phyloP scores from a whole-genome alignment of 2,113 vertebrate genomes.

The Vicugna pacos region DNA sequence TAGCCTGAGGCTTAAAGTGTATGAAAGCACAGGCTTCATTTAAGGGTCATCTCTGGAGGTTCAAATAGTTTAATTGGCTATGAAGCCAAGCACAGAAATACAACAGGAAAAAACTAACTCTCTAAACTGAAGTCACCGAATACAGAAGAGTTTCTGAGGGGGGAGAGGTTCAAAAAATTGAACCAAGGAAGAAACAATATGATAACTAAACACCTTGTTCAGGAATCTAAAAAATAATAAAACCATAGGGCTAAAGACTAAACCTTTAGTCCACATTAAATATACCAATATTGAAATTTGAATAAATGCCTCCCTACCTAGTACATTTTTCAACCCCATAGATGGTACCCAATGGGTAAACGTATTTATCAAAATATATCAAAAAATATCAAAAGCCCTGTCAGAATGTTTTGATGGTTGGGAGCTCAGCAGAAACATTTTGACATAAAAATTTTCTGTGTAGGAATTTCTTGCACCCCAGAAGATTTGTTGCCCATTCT shows the following conservation, averaged over 20 bases:
- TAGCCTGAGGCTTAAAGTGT: not conserved
- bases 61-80: conserved; percentile 8
- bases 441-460: not conserved
- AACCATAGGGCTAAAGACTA: not conserved
- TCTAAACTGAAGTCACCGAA: not conserved
- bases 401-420: not conserved
- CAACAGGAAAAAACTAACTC: conserved; percentile 28
- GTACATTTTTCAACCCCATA: not conserved
- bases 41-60: not conserved
- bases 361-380: not conserved
- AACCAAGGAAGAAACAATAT: not conserved
- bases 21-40: not conserved
- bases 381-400: not conserved
- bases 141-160: conserved; percentile 23
- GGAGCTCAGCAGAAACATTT: not conserved
- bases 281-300: not conserved
- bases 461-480: not conserved
- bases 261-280: not conserved
- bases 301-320: not conserved
- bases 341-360: not conserved
- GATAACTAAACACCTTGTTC: not conserved
- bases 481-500: not conserved
- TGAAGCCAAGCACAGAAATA: not conserved
- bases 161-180: not conserved
- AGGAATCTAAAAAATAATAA: conserved; percentile 40